phyloP scores from a whole-genome alignment of 2,888 invertebrate genomes.

The Melieria picta region DNA sequence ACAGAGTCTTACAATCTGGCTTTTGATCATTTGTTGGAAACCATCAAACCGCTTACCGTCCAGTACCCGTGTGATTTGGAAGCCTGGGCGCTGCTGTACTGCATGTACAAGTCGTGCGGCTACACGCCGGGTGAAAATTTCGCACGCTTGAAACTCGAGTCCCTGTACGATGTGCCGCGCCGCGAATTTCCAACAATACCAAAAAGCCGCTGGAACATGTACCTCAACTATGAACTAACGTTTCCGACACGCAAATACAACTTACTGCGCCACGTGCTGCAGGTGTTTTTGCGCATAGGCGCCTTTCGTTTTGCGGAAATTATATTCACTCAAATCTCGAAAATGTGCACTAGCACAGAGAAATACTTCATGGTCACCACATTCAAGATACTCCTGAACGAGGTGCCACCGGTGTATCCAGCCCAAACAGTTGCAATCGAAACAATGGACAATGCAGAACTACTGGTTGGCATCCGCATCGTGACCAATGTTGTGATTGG shows the following conservation, averaged over 20 bases:
- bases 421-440: conserved; percentile 21
- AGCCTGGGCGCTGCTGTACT: conserved; percentile 51
- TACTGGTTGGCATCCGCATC: no score
- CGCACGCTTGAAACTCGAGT: conserved; percentile 54
- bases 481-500: background rate
- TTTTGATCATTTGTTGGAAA: conserved; percentile 43
- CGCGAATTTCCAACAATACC: conserved; percentile 43
- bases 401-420: conserved; percentile 34
- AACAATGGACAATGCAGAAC: no score
- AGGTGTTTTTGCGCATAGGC: conserved; percentile 48
- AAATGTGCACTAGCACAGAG: conserved; percentile 42
- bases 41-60: conserved; percentile 36
- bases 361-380: conserved; percentile 50
- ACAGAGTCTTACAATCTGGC: conserved; percentile 37
- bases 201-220: conserved; percentile 45
- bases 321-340: conserved; percentile 48
- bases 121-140: conserved; percentile 54
- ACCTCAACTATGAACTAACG: conserved; percentile 41
- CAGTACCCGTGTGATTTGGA: conserved; percentile 41
- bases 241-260: conserved; percentile 18
- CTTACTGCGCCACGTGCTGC: conserved; percentile 46
- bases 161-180: conserved; percentile 40
- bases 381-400: conserved; percentile 48
- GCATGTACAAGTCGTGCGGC: conserved; percentile 45
- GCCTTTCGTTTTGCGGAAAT: conserved; percentile 53